Evolutionary conservation across 2,113 vertebrate genomes (phyloP), one percentile per base, ranked within the genome.

Genomic region (Dinomys branickii): DNA sequence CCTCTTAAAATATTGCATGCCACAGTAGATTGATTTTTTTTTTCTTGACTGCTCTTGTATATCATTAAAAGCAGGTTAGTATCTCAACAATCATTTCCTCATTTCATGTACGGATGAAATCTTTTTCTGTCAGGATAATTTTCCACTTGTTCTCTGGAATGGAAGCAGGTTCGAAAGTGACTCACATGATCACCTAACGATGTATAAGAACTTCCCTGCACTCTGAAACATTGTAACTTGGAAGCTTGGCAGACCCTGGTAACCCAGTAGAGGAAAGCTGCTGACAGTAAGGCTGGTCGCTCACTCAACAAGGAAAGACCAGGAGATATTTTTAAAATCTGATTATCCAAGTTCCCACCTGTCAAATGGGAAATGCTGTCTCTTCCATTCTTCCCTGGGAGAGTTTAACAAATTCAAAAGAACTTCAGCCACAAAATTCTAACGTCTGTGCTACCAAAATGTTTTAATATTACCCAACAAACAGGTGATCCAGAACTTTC

Each of bases 81-180:
- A n/a, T 87, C 85, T 91, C 54, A 93, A 73, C 80, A 93, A 50
- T 84, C 1, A 22, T 35, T 52, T 91, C 24, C 69, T 78, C 54
- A 63, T 63, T 95, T 89, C 38, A 59, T 83, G 28, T 85, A 59
- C 26, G 35, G 20, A 13, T 85, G 94, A 8, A 93, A 67, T 92
- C 44, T 94, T 96, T 98, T 90, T 73, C 61, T 87, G 80, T 84
- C 83, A 95, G 28, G 1, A 78, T 93, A 50, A 89, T 73, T 90
- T 96, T 33, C 14, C 93, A 67, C 71, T 78, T 73, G 33, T 85
- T 93, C 59, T 35, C 7, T 90, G 38, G 61, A 87, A 52, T 83
- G 30, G 90, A 63, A 75, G 58, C 33, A 41, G 44, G 19, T 85
- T 87, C 38, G 83, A 73, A 38, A 95, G 26, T 28, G 67, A 87